A percentile compares a stretch with the other conserved stretches of the same genome.
phyloP scores from a whole-genome alignment of 2,113 vertebrate genomes.

The Melospiza melodia region DNA sequence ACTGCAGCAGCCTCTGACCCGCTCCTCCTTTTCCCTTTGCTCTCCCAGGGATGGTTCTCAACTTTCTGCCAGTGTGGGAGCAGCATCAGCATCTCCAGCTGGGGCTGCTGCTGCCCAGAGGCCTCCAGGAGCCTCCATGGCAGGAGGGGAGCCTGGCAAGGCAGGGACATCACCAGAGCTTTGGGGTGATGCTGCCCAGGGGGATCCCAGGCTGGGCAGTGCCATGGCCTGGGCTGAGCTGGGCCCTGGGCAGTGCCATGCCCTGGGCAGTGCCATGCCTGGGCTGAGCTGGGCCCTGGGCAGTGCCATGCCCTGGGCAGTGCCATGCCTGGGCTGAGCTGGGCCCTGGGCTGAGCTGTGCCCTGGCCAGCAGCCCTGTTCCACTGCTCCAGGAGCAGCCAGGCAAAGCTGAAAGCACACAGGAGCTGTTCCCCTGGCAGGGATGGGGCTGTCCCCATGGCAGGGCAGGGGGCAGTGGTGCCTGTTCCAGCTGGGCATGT shows the following conservation, averaged over 20 bases:
- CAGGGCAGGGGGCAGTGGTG: neutral
- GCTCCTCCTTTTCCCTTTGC: neutral
- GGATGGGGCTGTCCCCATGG: accelerated
- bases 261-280: neutral
- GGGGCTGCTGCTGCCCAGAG: neutral
- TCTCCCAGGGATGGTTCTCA: neutral
- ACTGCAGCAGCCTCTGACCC: neutral
- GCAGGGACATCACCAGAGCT: neutral
- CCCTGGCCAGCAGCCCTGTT: neutral
- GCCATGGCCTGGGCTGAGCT: neutral
- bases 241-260: neutral
- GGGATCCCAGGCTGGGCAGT: neutral
- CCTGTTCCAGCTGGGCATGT: neutral
- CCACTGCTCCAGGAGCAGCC: neutral
- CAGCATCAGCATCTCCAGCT: neutral
- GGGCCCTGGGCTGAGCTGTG: neutral
- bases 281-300: neutral
- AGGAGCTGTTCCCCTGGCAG: neutral
- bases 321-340: neutral
- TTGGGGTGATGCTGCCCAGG: accelerated
- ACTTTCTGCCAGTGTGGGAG: neutral
- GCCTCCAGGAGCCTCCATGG: neutral
- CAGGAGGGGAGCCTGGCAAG: neutral
- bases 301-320: neutral
- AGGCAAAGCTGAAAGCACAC: neutral